These are phyloP conservation scores for Lithophane socia DNA, from an alignment of 2,888 invertebrate genomes.

Conservation along the genomic window DNA sequence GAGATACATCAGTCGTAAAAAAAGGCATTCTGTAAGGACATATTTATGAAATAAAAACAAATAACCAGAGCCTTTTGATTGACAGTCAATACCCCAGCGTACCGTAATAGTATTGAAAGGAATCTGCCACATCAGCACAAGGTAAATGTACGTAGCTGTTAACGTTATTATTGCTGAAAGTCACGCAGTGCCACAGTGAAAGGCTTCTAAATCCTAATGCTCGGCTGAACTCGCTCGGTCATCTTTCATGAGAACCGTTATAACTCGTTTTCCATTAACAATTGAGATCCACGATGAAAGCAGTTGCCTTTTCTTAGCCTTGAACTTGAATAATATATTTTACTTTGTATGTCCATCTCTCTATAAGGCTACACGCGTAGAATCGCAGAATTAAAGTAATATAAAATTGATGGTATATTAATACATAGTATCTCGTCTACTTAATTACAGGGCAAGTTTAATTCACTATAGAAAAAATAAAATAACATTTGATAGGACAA, in stretches of 20 bases:
- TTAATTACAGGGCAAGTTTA: no score
- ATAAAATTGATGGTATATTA: no score
- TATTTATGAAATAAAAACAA: not conserved
- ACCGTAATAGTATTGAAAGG: constrained; percentile 20
- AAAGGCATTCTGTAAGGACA: not conserved
- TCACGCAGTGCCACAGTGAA: constrained; percentile 49
- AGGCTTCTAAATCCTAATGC: constrained; percentile 54
- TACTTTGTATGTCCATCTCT: not conserved
- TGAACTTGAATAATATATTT: constrained; percentile 32
- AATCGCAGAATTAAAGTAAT: no score
- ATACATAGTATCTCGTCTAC: no score
- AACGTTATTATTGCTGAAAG: constrained; percentile 45
- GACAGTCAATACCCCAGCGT: constrained; percentile 19
- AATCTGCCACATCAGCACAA: constrained; percentile 43
- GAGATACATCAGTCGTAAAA: not conserved
- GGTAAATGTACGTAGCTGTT: constrained; percentile 29
- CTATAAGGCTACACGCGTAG: no score
- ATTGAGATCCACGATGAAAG: constrained; percentile 42
- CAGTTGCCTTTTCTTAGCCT: constrained; percentile 42
- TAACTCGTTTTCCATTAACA: constrained; percentile 51
- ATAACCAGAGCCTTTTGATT: constrained; percentile 13
- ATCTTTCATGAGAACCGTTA: constrained; percentile 54
- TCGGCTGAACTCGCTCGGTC: constrained; percentile 42
- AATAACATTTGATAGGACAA: no score
- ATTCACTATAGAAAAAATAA: no score